Base-by-base conservation (phyloP, 2,797 vertebrate species). In the Anisognathus igniventris region DNA sequence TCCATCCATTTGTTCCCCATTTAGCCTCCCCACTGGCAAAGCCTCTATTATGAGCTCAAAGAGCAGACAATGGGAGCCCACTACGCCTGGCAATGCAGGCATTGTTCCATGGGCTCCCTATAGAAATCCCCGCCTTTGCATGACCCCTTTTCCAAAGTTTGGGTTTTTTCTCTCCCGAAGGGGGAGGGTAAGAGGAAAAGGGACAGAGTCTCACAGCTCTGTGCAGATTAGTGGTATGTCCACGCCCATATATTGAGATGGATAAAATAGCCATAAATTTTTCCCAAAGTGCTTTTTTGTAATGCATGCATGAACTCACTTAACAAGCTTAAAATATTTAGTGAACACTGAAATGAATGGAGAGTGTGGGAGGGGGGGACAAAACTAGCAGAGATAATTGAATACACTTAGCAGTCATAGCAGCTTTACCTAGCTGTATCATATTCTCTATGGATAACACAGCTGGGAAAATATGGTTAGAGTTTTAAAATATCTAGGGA, bases 291-390 rank as follows among this genome's bases (percentile, higher is more conserved):
- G 44, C 47, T 48, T 73, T 87, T 88, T 91, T 91, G 76, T 75
- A 81, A 92, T 47, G 70, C 66, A 70, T 57, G 40, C 67, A n/a
- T 71, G 64, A 93, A 56, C 37, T 90, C 70, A 27, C 75, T 91
- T 92, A 89, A 83, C 23, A 73, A 78, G 62, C 64, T 90, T 94
- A 90, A 96, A 97, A 81, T 96, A 91, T 84, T 93, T 94, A 91
- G 76, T 65, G 88, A 88, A 60, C 4, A 4, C 30, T 79, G 73
- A 86, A 76, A 56, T 47, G 58, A 88, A 89, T 68, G 35, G 72
- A 74, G 57, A 60, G 42, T 74, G 77, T 53, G 50, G 67, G 65
- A 20, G 47, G 4, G 24, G 56, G 35, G 48, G 20, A 88, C 50
- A 83, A 87, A 94, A 88, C 58, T 60, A 92, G 62, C 30, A 66